phyloP scores from a whole-genome alignment of 2,888 invertebrate species.

The Drosophila falleni region DNA sequence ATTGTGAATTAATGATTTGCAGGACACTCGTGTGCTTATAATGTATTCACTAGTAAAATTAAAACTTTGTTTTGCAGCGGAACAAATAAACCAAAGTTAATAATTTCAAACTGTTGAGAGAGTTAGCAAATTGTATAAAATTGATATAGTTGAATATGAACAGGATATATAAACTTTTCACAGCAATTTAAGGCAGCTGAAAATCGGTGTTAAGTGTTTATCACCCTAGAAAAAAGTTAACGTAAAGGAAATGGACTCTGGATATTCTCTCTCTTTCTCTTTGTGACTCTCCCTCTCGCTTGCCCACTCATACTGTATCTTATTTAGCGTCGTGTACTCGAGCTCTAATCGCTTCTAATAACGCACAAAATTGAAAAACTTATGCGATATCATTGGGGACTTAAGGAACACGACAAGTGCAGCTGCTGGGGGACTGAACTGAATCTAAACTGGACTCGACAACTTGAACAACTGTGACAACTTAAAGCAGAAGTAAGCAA shows the following conservation, averaged over 20 bases:
- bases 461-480: constrained; percentile 79
- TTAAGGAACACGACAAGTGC: constrained; percentile 75
- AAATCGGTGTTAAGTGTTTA: constrained; percentile 68
- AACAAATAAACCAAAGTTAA: neutral
- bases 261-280: constrained; percentile 11
- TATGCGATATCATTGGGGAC: constrained; percentile 83
- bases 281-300: neutral
- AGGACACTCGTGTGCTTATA: no score
- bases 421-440: constrained; percentile 59
- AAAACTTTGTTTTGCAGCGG: no score
- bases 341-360: constrained; percentile 85
- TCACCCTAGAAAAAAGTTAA: neutral
- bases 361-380: constrained; percentile 84
- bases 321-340: constrained; percentile 32
- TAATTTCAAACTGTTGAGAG: no score
- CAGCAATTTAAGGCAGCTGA: constrained; percentile 64
- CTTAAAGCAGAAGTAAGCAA: constrained; percentile 70
- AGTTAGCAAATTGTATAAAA: no score
- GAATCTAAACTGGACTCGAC: constrained; percentile 67
- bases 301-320: constrained; percentile 15
- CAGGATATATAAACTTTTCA: constrained; percentile 26
- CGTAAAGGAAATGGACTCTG: neutral
- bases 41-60: no score
- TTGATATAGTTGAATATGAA: neutral
- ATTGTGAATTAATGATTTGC: no score